These are phyloP conservation scores for Caenorhabditis drosophilae DNA, from an alignment of 2,888 invertebrate species.

Conservation along the genomic window DNA sequence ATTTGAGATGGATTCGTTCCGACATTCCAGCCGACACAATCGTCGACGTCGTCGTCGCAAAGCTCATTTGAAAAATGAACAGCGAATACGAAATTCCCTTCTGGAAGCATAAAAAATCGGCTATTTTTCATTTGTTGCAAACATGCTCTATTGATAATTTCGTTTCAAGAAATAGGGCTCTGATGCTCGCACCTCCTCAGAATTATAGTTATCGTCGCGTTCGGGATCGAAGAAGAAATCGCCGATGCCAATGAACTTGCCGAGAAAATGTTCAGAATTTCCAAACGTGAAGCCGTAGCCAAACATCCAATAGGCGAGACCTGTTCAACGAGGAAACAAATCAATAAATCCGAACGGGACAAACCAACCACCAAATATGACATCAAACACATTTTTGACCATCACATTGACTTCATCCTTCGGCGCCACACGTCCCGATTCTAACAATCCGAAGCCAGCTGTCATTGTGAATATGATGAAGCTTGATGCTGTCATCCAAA, in stretches of 20 bases:
- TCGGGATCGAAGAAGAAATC: slow-evolving; percentile 63
- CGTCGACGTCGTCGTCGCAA: slow-evolving; percentile 63
- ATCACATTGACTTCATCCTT: slow-evolving; percentile 75
- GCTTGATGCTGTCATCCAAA: slow-evolving; percentile 58
- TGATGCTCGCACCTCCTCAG: slow-evolving; percentile 48
- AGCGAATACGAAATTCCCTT: slow-evolving; percentile 48
- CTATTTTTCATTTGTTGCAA: no score
- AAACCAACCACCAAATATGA: slow-evolving; percentile 79
- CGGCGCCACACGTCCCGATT: slow-evolving; percentile 57
- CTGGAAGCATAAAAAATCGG: slow-evolving; percentile 21
- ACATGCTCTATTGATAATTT: no score
- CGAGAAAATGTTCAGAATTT: slow-evolving; percentile 21
- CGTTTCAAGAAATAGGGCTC: no score
- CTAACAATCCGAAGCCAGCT: slow-evolving; percentile 54
- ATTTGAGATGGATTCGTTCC: slow-evolving; percentile 61
- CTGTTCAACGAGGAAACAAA: no score
- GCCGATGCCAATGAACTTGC: slow-evolving; percentile 50
- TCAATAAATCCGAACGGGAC: no score
- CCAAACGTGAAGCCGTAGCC: slow-evolving; percentile 91
- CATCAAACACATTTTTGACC: slow-evolving; percentile 89
- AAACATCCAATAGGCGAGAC: slow-evolving; percentile 89
- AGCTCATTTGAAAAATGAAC: slow-evolving; percentile 65
- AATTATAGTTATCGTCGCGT: slow-evolving; percentile 24
- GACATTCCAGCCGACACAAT: slow-evolving; percentile 67
- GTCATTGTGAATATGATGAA: slow-evolving; percentile 65